Base-by-base conservation (phyloP, 53 echinoderm and acorn worm species). In the Stichopus horrens region DNA sequence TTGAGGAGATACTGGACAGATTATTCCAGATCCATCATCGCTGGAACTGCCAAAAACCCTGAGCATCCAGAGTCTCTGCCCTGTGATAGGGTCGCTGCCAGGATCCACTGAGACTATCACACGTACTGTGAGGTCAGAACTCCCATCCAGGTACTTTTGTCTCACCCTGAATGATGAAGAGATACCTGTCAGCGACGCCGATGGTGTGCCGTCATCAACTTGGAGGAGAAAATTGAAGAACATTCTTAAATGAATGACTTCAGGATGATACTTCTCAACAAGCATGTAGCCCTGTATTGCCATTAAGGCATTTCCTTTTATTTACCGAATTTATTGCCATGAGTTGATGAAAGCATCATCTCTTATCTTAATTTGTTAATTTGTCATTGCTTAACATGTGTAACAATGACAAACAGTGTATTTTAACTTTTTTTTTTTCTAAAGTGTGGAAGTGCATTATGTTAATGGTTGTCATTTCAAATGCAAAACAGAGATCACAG, bases 11-110 rank as follows among this genome's bases (percentile, higher is more conserved):
- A 74, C 75, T 8, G 74, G 37, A 14, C 56, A 53, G 9, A n/a
- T 74, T 53, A 4, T 74, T 16, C 58, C 87, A 8, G 87, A 55
- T 18, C 87, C 87, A 53, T 87, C 74, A 19, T 55, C 55, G 9
- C 55, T 74, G 75, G 19, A 4, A 37, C 87, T 74, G 0, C 87
- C 87, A 11, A 52, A 87, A n/a, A 55, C 20, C 9, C 87, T 74
- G 5, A 87, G 51, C 55, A 8, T 55, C 87, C 87, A 87, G 10
- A 87, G 58, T 1, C 21, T 21, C 6, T 7, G 16, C 4, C 87
- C 87, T 9, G 13, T 10, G 9, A 87, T 52, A 6, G 51, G 55
- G 18, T 87, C 87, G 7, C 74, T 74, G 23, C 18, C 55, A 8
- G 53, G 74, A 55, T 75, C 54, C 10, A 55, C 54, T 19, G 21